Base-by-base conservation (phyloP, 2,797 vertebrate genomes). In the Lacerta agilis region DNA sequence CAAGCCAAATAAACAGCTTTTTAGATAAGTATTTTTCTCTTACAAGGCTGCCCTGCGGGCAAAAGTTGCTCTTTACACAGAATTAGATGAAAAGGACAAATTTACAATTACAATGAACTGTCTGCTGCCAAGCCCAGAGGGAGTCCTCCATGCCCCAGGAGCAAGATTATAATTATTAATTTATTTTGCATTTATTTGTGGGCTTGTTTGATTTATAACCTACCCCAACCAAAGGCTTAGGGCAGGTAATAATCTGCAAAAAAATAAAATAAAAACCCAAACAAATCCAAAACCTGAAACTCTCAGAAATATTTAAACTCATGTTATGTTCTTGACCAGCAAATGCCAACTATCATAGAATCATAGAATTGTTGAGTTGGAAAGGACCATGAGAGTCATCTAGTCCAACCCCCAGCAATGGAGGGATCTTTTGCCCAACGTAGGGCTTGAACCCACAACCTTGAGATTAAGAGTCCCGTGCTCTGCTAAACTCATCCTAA, bases 21-120 rank as follows among this genome's bases (percentile, higher is more conserved):
- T 90, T 91, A 93, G 92, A 83, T 90, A 94, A 95, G 92, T 94
- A 95, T 90, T 95, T 95, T 95, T 94, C 2, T 0, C 89, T 96
- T 94, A 93, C 94, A 95, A 95, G 92, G 92, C 90, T 85, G 91
- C 94, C 94, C 90, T 89, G 93, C 94, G 93, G 94, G 95, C 95
- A 95, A 95, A 95, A 96, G 91, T 95, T 95, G 94, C 91, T 95
- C 95, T 94, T 96, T 95, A 94, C 94, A 94, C 86, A 95, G 93
- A 95, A 93, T 92, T 90, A 95, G 61, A 96, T 95, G 95, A 95
- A 95, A 95, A 95, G 94, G 93, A 93, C 91, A 95, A 94, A 96
- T 95, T 93, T 96, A 92, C 91, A 96, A 96, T 95, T 95, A 91
- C 94, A 95, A 96, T 95, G 88, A 95, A 94, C 90, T 95, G 88